Conservation (phyloP, 2,888 invertebrate genomes). For the Oscheius myriophilus region DNA sequence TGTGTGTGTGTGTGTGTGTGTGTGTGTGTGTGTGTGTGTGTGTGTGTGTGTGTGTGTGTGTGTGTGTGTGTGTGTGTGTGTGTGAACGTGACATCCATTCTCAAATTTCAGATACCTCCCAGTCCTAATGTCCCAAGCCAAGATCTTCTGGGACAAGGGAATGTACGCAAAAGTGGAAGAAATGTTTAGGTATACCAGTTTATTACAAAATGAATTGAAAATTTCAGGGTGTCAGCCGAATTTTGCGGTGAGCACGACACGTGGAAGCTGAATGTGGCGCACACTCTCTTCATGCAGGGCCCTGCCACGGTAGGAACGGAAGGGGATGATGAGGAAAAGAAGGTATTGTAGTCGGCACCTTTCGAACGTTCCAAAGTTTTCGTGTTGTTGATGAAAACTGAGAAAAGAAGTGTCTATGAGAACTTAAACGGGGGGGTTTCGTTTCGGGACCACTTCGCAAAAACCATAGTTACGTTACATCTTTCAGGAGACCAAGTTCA, state of each 20-base stretch:
- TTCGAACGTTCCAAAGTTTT: not conserved
- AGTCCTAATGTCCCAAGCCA: slow-evolving; percentile 98
- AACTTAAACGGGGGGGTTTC: too few relatives aligned
- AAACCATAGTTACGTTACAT: too few relatives aligned
- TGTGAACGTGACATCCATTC: too few relatives aligned
- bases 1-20: too few relatives aligned
- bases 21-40: too few relatives aligned
- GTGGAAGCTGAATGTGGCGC: slow-evolving; percentile 97
- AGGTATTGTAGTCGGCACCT: not conserved
- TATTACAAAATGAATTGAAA: not conserved
- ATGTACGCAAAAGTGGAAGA: slow-evolving; percentile 86
- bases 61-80: too few relatives aligned
- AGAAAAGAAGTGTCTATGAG: too few relatives aligned
- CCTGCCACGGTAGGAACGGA: not conserved
- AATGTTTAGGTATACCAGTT: slow-evolving; percentile 52
- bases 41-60: too few relatives aligned
- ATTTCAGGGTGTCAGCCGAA: slow-evolving; percentile 75
- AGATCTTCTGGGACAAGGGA: slow-evolving; percentile 94
- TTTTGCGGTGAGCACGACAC: slow-evolving; percentile 96
- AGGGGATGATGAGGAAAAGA: not conserved
- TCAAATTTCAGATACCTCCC: slow-evolving; percentile 82
- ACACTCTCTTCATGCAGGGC: slow-evolving; percentile 94
- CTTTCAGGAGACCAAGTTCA: slow-evolving; percentile 86
- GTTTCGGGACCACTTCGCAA: too few relatives aligned
- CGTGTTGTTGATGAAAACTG: too few relatives aligned